These are phyloP conservation scores for Cephonodes hylas DNA, from an alignment of 2,888 invertebrate genomes.

Conservation along the genomic window DNA sequence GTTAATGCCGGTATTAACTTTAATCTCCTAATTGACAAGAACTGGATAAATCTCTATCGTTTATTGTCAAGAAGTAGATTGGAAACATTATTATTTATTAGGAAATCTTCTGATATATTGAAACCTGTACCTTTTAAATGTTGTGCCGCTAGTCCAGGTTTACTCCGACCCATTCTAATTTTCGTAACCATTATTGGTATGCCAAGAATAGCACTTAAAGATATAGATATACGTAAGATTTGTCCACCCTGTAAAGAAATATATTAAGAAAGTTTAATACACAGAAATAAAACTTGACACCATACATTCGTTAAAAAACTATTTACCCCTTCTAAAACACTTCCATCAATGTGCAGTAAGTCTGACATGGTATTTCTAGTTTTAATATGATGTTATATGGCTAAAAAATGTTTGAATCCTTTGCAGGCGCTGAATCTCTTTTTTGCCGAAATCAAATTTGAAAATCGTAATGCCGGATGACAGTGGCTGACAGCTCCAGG, in stretches of 20 bases:
- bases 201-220: constrained; percentile 87
- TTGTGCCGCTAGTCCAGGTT: constrained; percentile 91
- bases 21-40: no score
- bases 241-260: constrained; percentile 89
- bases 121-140: constrained; percentile 86
- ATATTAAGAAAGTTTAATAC: background rate
- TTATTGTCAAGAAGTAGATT: background rate
- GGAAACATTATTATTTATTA: background rate
- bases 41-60: no score
- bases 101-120: background rate
- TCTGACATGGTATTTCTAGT: constrained; percentile 39
- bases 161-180: constrained; percentile 90
- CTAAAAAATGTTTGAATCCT: background rate
- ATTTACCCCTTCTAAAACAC: constrained; percentile 88
- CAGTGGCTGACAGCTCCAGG: no score
- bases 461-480: no score
- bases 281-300: background rate
- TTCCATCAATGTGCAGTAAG: constrained; percentile 87
- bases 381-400: background rate
- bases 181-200: constrained; percentile 88
- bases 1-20: background rate
- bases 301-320: background rate
- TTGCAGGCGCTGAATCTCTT: background rate
- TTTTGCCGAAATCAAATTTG: no score
- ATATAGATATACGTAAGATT: constrained; percentile 90